phyloP scores from a whole-genome alignment of 2,888 invertebrate genomes.

The Tenthredo mesomela region DNA sequence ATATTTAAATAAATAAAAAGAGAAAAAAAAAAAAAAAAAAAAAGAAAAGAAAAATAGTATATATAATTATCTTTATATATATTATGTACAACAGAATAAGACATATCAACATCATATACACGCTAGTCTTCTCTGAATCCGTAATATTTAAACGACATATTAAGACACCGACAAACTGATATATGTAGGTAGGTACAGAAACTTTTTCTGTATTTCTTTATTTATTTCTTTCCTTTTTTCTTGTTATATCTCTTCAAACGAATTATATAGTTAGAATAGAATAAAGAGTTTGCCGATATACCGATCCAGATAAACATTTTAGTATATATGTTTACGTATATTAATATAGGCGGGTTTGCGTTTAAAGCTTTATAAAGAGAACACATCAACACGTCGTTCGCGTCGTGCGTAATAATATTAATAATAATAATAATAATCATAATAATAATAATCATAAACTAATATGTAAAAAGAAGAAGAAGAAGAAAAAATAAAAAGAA shows the following conservation, averaged over 20 bases:
- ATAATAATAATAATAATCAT: neutral
- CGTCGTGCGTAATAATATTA: neutral
- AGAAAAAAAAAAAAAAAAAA: neutral
- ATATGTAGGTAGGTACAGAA: too few relatives aligned
- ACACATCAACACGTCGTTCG: slow-evolving; percentile 16
- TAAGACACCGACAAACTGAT: neutral
- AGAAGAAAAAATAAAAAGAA: neutral
- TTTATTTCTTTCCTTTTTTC: neutral
- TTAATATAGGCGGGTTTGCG: neutral
- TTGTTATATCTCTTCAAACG: neutral
- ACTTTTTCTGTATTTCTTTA: neutral
- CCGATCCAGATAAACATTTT: neutral
- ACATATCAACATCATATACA: neutral
- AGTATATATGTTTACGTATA: neutral
- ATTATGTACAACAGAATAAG: neutral
- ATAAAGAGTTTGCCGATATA: neutral
- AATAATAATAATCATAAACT: neutral
- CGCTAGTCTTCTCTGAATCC: neutral
- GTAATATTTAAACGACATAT: neutral
- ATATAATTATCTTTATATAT: neutral
- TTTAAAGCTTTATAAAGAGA: slow-evolving; percentile 16
- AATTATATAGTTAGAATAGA: neutral
- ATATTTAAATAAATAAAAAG: too few relatives aligned
- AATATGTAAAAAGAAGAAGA: slow-evolving; percentile 21
- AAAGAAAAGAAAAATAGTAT: neutral